Base-by-base conservation (phyloP, 2,888 invertebrate species). In the Epinotia brunnichana region DNA sequence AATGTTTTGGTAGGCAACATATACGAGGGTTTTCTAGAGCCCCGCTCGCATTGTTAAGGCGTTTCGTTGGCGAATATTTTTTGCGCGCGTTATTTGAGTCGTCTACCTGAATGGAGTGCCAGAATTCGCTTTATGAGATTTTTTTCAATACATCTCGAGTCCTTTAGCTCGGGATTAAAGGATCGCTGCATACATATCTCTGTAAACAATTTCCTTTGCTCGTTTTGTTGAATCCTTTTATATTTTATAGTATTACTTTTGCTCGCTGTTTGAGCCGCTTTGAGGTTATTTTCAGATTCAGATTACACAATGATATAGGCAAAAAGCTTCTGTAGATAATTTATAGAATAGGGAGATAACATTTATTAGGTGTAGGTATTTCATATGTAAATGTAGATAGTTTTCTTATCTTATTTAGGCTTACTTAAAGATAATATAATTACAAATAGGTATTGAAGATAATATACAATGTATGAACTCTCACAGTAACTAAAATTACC, bases 1-100 rank as follows among this genome's bases (percentile, higher is more conserved):
- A 93, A 93, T 94, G 92, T 94, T 94, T 90, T 93, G 92, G 85
- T 93, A 92, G 91, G 89, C 85, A 93, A 93, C 92, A 91, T 92
- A 93, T 89, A 94, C 94, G 91, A 88, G 86, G 91, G 91, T 89
- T 90, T 90, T 91, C 89, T 88, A 86, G 88, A 86, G 87, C 83
- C 84, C 85, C 82, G 82, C 80, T 81, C 85, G 90, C 87, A 91
- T 92, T 92, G 91, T 92, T 85, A 85, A 84, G 85, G 84, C 83
- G 85, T 82, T 85, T 87, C 85, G 81, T 77, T 79, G 77, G 81
- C 77, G 82, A 85, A 92, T 91, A 92, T 92, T 92, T 92, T 92
- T 92, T 90, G 89, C 86, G 88, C 86, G 85, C 84, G 84, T 89
- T 90, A 90, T 92, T 89, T 88, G 87, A 87, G 87, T 87, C 81